phyloP scores from a whole-genome alignment of 2,797 vertebrate genomes.

The Cercopithecus hamlyni region DNA sequence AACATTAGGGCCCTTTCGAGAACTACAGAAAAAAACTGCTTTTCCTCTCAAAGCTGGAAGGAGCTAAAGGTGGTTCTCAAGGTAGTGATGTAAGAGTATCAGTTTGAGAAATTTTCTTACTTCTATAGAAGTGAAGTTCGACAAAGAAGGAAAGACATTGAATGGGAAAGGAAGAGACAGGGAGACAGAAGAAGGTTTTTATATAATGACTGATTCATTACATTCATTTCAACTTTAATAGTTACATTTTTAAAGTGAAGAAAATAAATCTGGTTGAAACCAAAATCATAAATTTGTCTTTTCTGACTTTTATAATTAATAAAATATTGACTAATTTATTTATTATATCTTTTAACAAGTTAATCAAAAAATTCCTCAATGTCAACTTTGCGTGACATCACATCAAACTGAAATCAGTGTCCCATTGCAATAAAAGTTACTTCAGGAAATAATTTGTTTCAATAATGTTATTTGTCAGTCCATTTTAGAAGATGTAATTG shows the following conservation, averaged over 20 bases:
- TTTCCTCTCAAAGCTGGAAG: not conserved
- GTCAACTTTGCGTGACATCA: not conserved
- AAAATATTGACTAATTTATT: slow-evolving; percentile 36
- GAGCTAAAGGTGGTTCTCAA: not conserved
- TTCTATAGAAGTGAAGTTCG: not conserved
- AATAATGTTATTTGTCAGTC: slow-evolving; percentile 38
- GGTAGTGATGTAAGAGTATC: not conserved
- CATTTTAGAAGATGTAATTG: slow-evolving; percentile 53
- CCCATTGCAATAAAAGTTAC: slow-evolving; percentile 1
- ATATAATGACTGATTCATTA: not conserved
- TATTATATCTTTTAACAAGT: slow-evolving; percentile 24
- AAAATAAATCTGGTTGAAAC: not conserved
- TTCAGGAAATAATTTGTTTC: slow-evolving; percentile 33
- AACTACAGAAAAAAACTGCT: not conserved
- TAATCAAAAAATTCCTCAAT: not conserved
- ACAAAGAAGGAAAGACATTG: not conserved
- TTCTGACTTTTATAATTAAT: not conserved
- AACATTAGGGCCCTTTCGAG: not conserved
- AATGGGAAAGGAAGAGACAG: not conserved
- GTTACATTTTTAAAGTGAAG: not conserved
- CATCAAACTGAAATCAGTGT: not conserved
- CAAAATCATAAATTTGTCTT: not conserved
- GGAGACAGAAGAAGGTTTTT: not conserved
- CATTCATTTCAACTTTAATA: not conserved
- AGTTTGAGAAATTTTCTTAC: not conserved